phyloP scores from a whole-genome alignment of 2,888 invertebrate genomes.

The Heteromyza rotundicornis region DNA sequence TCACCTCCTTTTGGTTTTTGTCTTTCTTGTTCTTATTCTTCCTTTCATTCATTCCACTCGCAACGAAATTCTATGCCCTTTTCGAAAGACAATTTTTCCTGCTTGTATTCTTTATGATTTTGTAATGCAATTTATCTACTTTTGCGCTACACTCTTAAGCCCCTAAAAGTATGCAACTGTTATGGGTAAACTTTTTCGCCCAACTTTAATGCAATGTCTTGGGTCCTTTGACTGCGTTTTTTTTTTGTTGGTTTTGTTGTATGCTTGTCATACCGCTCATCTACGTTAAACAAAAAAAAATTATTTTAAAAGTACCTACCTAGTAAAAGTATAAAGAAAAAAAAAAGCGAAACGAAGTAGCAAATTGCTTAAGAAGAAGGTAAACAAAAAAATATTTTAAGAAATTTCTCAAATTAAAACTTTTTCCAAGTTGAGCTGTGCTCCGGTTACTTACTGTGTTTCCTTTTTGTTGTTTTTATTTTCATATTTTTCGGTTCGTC shows the following conservation, averaged over 20 bases:
- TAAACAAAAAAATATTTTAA: neutral
- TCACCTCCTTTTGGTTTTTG: neutral
- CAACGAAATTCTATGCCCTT: neutral
- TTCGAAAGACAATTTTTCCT: neutral
- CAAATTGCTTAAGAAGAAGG: neutral
- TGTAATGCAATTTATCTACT: neutral
- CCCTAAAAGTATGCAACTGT: conserved; percentile 4
- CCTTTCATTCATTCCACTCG: neutral
- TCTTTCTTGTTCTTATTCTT: neutral
- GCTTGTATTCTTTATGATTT: neutral
- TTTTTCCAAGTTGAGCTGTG: neutral
- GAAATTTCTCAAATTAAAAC: neutral
- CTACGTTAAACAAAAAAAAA: neutral
- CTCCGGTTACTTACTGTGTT: no score
- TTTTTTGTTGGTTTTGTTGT: neutral
- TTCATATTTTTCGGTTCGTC: no score
- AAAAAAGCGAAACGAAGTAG: no score
- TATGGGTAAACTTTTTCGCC: neutral
- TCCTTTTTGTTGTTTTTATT: no score
- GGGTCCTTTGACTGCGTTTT: neutral
- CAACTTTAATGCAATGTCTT: no score
- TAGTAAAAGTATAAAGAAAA: neutral
- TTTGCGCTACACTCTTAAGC: neutral
- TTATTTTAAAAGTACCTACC: neutral
- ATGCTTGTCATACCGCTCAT: neutral